Conservation (phyloP, 30 jellyfish, hydroid and myxozoan genomes). For the Pseudorhiza aurosa region DNA sequence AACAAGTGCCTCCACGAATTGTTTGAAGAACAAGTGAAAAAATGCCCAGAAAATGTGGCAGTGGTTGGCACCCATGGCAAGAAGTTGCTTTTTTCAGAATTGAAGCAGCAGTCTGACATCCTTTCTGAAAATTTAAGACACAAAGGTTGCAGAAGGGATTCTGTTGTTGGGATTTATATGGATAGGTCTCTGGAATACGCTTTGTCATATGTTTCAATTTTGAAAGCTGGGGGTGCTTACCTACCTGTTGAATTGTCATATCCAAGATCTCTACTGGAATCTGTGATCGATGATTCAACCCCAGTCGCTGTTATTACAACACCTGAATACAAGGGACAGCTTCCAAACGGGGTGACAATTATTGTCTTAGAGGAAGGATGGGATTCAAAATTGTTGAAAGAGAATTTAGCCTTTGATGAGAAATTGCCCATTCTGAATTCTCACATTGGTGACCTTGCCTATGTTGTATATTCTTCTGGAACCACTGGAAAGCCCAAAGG, state of each 20-base stretch:
- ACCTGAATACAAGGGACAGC: conserved; percentile 51
- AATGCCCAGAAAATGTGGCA: conserved; percentile 68
- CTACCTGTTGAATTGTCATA: conserved; percentile 84
- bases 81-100: conserved; percentile 48
- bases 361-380: conserved; percentile 75
- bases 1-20: conserved; percentile 59
- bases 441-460: conserved; percentile 83
- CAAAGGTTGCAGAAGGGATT: conserved; percentile 78
- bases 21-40: conserved; percentile 79
- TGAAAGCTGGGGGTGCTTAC: conserved; percentile 91
- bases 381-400: conserved; percentile 52
- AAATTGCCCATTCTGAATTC: conserved; percentile 39
- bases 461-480: conserved; percentile 90
- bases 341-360: conserved; percentile 21
- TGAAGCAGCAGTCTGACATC: conserved; percentile 48
- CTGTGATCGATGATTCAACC: conserved; percentile 81
- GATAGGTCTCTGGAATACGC: conserved; percentile 77
- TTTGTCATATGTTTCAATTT: conserved; percentile 69
- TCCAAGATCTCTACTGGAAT: conserved; percentile 79
- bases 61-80: conserved; percentile 68
- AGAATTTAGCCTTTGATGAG: conserved; percentile 8
- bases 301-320: conserved; percentile 79
- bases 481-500: conserved; percentile 98
- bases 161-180: conserved; percentile 88
- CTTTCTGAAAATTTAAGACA: conserved; percentile 60